Evolutionary conservation across 1,140 invertebrate species (phyloP), one percentile per base, ranked within the genome.

Genomic region (Mactra quadrangularis): DNA sequence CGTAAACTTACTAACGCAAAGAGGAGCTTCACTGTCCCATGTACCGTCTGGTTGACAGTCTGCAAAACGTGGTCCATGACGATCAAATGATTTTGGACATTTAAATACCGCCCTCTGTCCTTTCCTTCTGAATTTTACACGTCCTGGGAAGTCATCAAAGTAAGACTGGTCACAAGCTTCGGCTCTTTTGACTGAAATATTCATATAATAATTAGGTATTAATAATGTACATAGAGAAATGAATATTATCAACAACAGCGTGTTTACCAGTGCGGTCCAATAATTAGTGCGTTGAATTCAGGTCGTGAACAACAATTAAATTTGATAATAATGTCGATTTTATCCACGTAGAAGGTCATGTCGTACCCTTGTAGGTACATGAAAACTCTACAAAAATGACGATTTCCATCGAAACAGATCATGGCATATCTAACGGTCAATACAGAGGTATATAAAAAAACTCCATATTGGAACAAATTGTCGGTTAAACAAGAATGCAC

Each of bases 11-110:
- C 76, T 55, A 25, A 57, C 64, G 22, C 76, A 78, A 3, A 78
- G 38, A 53, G 76, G 76, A 1, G 60, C 15, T 55, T 78, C 76
- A 17, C 45, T 27, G 33, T 62, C 62, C 76, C 76, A 78, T 15
- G 76, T 68, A 22, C 76, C 76, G 55, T 78, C 76, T 0, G n/a
- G 6, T 22, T 27, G 57, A 57, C 76, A 78, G 3, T 22, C 45
- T 1, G 57, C 29, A 35, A 29, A 31, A 19, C 68, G 66, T 45
- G 27, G 0, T 4, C 76, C 76, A 41, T 78, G 52, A 22, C 33
- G 60, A 11, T 19, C 17, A 52, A 68, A 53, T 25, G 33, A 25
- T 17, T 57, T 68, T 15, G 2, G 27, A 55, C 76, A 78, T 38
- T 33, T 78, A 31, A 78, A 78, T 0, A 27, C 47, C 0, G 52